Evolutionary conservation across 2,113 vertebrate species (phyloP).

Genomic region (Ifrita kowaldi): DNA sequence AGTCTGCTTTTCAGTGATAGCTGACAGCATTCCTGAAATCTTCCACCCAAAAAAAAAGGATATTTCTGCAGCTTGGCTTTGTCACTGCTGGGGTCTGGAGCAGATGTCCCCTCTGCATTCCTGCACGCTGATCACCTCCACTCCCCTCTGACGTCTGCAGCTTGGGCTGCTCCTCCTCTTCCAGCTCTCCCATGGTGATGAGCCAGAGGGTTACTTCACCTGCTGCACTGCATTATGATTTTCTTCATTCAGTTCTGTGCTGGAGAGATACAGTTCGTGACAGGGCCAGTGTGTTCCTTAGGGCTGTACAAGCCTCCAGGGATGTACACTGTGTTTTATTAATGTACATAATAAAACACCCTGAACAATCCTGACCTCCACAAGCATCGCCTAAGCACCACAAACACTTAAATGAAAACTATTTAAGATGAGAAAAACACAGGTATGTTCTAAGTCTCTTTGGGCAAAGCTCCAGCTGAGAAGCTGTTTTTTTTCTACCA

Average conservation of each 20-base stretch:
- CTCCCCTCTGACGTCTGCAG: background rate
- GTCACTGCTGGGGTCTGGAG: background rate
- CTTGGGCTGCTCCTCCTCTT: background rate
- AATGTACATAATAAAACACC: background rate
- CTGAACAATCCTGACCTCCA: background rate
- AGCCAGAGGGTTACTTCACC: background rate
- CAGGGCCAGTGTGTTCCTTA: background rate
- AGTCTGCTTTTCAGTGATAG: background rate
- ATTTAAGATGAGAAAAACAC: background rate
- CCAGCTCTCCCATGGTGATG: background rate
- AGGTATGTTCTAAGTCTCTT: background rate
- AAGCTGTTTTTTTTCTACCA: background rate
- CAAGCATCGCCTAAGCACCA: background rate
- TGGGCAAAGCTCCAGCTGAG: background rate
- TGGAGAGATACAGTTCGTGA: background rate
- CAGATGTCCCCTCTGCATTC: background rate
- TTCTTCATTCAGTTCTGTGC: background rate
- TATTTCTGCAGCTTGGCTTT: constrained; percentile 22
- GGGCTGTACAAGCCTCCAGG: background rate
- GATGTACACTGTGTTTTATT: background rate
- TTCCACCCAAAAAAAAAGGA: background rate
- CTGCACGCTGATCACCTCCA: background rate
- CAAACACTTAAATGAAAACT: background rate
- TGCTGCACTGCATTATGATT: background rate
- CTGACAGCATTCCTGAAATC: background rate